Evolutionary conservation across 1,140 invertebrate genomes (phyloP).

Genomic region (Listronotus bonariensis): DNA sequence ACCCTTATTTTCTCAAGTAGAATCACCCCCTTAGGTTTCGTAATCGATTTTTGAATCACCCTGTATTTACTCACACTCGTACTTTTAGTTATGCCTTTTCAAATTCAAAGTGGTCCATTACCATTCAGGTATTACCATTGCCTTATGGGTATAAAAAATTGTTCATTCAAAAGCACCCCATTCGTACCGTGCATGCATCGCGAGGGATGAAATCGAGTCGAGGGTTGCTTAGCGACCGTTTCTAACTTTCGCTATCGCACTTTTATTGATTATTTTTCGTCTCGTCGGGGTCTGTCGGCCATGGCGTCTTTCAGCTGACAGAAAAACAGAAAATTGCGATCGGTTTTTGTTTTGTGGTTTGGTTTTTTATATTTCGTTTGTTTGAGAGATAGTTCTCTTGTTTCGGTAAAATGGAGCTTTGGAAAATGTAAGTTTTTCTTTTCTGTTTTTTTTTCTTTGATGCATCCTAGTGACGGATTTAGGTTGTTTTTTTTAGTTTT

Average conservation of each 20-base stretch:
- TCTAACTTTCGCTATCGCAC: constrained; percentile 52
- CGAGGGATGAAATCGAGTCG: constrained; percentile 31
- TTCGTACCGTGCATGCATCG: background rate
- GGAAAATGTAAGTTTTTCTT: constrained; percentile 48
- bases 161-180: constrained; percentile 1
- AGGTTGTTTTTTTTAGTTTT: constrained; percentile 4
- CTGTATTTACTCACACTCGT: too few relatives aligned
- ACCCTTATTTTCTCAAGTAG: too few relatives aligned
- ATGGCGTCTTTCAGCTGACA: constrained; percentile 57
- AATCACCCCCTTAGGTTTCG: too few relatives aligned
- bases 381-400: constrained; percentile 3
- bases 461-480: background rate
- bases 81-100: too few relatives aligned
- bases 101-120: too few relatives aligned
- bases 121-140: too few relatives aligned
- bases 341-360: constrained; percentile 46
- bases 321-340: constrained; percentile 49
- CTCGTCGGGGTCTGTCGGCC: constrained; percentile 51
- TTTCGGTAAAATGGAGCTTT: constrained; percentile 39
- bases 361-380: constrained; percentile 46
- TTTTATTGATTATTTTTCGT: constrained; percentile 57
- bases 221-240: constrained; percentile 42
- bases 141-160: constrained; percentile 11
- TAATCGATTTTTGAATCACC: too few relatives aligned
- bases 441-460: background rate